phyloP scores from a whole-genome alignment of 2,888 invertebrate species.

The Hetaerina titia region DNA sequence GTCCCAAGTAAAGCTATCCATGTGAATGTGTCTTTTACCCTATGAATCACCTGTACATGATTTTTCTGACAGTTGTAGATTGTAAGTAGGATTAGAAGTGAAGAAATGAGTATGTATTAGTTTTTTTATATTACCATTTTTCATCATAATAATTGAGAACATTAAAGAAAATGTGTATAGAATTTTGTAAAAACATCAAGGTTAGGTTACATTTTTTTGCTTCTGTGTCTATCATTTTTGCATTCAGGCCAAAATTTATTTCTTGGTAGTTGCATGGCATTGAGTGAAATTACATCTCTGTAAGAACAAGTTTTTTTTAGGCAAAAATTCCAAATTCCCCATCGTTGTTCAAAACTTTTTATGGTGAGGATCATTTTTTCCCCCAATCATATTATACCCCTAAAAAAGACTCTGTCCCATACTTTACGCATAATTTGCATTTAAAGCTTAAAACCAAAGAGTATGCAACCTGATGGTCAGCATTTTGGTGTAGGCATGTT shows the following conservation, averaged over 20 bases:
- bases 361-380: constrained; percentile 25
- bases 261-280: constrained; percentile 60
- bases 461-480: constrained; percentile 63
- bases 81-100: constrained; percentile 63
- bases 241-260: constrained; percentile 44
- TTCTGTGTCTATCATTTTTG: constrained; percentile 60
- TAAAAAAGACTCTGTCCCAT: neutral
- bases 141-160: constrained; percentile 65
- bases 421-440: constrained; percentile 63
- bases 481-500: constrained; percentile 54
- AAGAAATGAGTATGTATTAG: constrained; percentile 64
- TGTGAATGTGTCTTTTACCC: constrained; percentile 65
- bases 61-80: constrained; percentile 61
- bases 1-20: constrained; percentile 58
- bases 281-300: constrained; percentile 50
- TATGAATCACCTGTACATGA: constrained; percentile 61
- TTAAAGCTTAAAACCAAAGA: constrained; percentile 67
- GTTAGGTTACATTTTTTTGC: constrained; percentile 61
- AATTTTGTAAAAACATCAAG: constrained; percentile 64
- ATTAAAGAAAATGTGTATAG: constrained; percentile 53
- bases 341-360: constrained; percentile 26
- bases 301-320: constrained; percentile 55
- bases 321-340: constrained; percentile 41
- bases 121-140: constrained; percentile 64
- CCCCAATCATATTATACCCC: neutral